These are phyloP conservation scores for Synaphobranchus kaupii DNA, from an alignment of 2,797 vertebrate species.

Conservation along the genomic window DNA sequence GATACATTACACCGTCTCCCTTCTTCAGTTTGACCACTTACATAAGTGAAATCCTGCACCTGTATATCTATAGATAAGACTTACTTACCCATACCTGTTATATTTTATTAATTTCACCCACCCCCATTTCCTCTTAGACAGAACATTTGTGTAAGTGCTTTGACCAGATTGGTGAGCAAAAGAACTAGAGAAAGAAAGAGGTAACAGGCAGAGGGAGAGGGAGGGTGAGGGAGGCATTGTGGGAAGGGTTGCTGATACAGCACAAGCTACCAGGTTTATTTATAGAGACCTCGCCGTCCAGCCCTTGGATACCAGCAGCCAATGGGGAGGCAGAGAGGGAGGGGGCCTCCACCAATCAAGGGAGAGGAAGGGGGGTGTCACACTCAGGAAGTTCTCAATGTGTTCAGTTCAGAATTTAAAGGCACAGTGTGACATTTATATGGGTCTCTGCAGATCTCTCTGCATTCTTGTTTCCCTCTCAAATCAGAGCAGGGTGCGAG, in stretches of 20 bases:
- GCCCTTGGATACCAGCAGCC: conserved; percentile 84
- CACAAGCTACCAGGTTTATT: conserved; percentile 79
- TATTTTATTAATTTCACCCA: conserved; percentile 40
- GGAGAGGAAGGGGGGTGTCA: conserved; percentile 66
- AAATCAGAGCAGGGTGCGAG: not conserved
- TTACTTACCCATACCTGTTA: conserved; percentile 34
- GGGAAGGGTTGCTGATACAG: conserved; percentile 83
- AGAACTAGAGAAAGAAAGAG: conserved; percentile 41
- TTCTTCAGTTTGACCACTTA: conserved; percentile 29
- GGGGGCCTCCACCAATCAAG: conserved; percentile 70
- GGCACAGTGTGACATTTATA: conserved; percentile 66
- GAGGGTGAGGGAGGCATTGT: conserved; percentile 61
- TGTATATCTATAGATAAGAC: conserved; percentile 32
- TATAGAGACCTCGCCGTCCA: conserved; percentile 82
- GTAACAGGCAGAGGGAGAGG: conserved; percentile 46
- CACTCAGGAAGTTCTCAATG: conserved; percentile 77
- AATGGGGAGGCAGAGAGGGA: conserved; percentile 74
- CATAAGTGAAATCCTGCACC: conserved; percentile 40
- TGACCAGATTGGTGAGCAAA: conserved; percentile 34
- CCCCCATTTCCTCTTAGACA: conserved; percentile 28
- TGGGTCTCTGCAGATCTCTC: conserved; percentile 62
- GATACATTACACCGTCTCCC: conserved; percentile 41
- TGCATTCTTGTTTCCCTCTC: conserved; percentile 16
- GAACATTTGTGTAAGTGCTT: conserved; percentile 34
- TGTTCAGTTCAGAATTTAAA: conserved; percentile 75